Conservation (phyloP, 1,140 invertebrate species). For the Trinorchestia longiramus region DNA sequence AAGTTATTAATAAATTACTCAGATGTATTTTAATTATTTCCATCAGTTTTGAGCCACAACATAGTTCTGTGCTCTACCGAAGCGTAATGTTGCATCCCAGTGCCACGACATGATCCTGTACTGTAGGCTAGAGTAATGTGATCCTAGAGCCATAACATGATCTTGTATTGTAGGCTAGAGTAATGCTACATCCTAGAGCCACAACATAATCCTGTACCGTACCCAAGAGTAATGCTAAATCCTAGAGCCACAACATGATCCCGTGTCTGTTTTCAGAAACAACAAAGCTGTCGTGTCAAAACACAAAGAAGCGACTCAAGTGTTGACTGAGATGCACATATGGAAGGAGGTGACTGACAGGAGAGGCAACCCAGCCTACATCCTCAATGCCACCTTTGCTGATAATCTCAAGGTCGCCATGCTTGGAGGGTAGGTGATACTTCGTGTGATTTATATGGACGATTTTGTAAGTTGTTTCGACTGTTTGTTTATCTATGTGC, state of each 20-base stretch:
- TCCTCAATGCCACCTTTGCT: constrained; percentile 61
- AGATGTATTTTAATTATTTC: too few relatives aligned
- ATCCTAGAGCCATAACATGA: too few relatives aligned
- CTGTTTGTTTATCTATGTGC: not conserved
- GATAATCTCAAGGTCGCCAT: constrained; percentile 61
- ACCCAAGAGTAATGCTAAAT: too few relatives aligned
- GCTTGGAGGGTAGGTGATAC: constrained; percentile 59
- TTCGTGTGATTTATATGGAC: not conserved
- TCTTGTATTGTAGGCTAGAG: too few relatives aligned
- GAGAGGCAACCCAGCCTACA: constrained; percentile 56
- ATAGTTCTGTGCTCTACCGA: too few relatives aligned
- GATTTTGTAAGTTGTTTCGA: not conserved
- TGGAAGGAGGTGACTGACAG: constrained; percentile 62
- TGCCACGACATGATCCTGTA: too few relatives aligned
- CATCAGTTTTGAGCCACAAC: too few relatives aligned
- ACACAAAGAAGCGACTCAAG: constrained; percentile 59
- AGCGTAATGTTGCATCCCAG: too few relatives aligned
- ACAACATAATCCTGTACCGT: not conserved
- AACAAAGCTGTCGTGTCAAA: constrained; percentile 72
- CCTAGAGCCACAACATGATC: not conserved
- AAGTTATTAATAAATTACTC: too few relatives aligned
- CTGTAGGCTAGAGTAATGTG: too few relatives aligned
- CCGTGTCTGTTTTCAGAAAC: constrained; percentile 45
- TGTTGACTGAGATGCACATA: constrained; percentile 64
- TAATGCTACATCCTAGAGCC: too few relatives aligned